Base-by-base conservation (phyloP, 1,140 invertebrate species). In the Scaptomyza hsui region DNA sequence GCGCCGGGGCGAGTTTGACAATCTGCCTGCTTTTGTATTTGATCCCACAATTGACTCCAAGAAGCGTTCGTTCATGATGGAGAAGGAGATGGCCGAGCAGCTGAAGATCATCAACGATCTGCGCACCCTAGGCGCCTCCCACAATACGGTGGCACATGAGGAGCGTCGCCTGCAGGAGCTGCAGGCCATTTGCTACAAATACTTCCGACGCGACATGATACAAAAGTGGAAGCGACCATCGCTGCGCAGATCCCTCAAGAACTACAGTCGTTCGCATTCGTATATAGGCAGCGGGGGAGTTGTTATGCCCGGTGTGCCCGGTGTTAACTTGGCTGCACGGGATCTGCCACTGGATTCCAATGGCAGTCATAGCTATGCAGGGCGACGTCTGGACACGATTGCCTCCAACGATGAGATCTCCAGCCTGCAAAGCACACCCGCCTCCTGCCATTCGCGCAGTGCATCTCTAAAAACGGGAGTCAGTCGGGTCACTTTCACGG, bases 81-180 rank as follows among this genome's bases (percentile, higher is more conserved):
- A 99, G 92, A 97, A 97, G 89, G 97, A 99, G 92, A 98, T 99
- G 97, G 97, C 97, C 80, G 98, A 99, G 92, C 97, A 99, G 91
- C 94, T 97, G 0, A 97, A 97, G 92, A 96, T 98, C 35, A 98
- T 99, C 49, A 97, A 97, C 88, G 98, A 98, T 92, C 92, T 99
- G 51, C 93, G 96, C 82, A 95, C 96, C 3, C 92, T 98, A 13
- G 97, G 98, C 0, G 98, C 98, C 26, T 97, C 96, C n/a, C 95
- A 97, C 82, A 94, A 94, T 13, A 98, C 97, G 0, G 97, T 99
- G 59, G 96, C 98, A 78, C 94, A 97, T 77, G 98, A 99, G 93
- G 95, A 97, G 92, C 95, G 96, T 72, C 94, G 97, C 47, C 92
- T 99, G 16, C 96, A 98, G 60, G 98, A 99, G 90, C 91, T 99